Evolutionary conservation across 2,113 vertebrate species (phyloP).

Genomic region (Notechis scutatus): DNA sequence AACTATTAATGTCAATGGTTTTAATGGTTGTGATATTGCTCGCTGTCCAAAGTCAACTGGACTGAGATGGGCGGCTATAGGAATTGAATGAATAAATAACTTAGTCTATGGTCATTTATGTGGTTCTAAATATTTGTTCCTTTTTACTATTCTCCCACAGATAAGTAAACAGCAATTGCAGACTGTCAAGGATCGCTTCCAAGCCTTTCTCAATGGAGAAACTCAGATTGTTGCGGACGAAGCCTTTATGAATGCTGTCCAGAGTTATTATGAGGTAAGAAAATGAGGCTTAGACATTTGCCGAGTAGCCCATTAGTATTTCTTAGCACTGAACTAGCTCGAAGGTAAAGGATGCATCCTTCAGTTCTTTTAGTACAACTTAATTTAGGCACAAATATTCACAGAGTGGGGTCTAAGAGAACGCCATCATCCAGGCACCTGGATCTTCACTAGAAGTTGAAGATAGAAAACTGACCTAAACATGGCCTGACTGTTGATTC

Average conservation of each 20-base stretch:
- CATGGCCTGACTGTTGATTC: neutral
- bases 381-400: neutral
- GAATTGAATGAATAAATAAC: neutral
- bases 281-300: neutral
- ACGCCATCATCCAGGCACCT: neutral
- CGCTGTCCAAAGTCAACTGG: neutral
- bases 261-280: slow-evolving; percentile 97
- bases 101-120: neutral
- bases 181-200: slow-evolving; percentile 94
- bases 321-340: neutral
- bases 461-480: neutral
- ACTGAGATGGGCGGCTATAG: neutral
- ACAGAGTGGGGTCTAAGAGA: neutral
- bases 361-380: neutral
- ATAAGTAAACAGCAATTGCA: slow-evolving; percentile 97
- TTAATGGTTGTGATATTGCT: neutral
- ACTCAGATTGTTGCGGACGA: slow-evolving; percentile 98
- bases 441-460: neutral
- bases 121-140: neutral
- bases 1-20: neutral
- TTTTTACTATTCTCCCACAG: slow-evolving; percentile 65
- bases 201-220: slow-evolving; percentile 93
- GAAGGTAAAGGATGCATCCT: neutral
- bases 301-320: neutral
- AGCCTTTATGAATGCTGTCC: slow-evolving; percentile 97